A percentile compares a stretch with the other conserved stretches of the same genome.
Conservation (phyloP, 1,140 invertebrate species). For the Heliconius melpomene region DNA sequence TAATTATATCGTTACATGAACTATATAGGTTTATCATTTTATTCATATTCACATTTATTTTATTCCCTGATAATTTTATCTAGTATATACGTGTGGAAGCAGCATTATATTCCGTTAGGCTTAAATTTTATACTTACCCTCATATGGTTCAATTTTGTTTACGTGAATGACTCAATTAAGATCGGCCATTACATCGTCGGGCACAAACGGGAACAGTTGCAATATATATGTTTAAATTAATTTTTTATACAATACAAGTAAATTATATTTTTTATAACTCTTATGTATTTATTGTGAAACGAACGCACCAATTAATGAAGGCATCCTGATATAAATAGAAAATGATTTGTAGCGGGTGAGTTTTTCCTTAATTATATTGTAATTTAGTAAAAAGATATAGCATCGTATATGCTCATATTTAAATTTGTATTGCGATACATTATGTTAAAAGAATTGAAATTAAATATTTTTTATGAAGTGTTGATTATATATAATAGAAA, state of each 20-base stretch:
- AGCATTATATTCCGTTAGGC: constrained; percentile 25
- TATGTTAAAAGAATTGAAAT: too few species aligned
- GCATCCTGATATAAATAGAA: constrained; percentile 41
- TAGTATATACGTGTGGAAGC: not conserved
- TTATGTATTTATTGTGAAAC: constrained; percentile 43
- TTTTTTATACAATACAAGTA: constrained; percentile 45
- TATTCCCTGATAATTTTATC: too few species aligned
- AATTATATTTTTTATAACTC: constrained; percentile 31
- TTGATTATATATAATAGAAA: not conserved
- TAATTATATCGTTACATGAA: too few species aligned
- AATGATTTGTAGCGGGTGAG: constrained; percentile 64
- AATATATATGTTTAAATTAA: constrained; percentile 31
- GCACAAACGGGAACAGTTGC: constrained; percentile 53
- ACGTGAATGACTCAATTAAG: constrained; percentile 38
- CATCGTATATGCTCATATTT: not conserved
- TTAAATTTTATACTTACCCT: constrained; percentile 47
- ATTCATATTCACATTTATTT: too few species aligned
- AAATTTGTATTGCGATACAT: not conserved
- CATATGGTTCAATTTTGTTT: constrained; percentile 29
- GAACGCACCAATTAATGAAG: constrained; percentile 45
- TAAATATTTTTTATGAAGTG: too few species aligned
- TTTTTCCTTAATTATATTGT: constrained; percentile 23
- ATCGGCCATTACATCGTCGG: constrained; percentile 59
- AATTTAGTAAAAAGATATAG: not conserved
- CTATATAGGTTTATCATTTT: too few species aligned